Evolutionary conservation across 2,113 vertebrate genomes (phyloP).

Genomic region (Dicaeum eximium): DNA sequence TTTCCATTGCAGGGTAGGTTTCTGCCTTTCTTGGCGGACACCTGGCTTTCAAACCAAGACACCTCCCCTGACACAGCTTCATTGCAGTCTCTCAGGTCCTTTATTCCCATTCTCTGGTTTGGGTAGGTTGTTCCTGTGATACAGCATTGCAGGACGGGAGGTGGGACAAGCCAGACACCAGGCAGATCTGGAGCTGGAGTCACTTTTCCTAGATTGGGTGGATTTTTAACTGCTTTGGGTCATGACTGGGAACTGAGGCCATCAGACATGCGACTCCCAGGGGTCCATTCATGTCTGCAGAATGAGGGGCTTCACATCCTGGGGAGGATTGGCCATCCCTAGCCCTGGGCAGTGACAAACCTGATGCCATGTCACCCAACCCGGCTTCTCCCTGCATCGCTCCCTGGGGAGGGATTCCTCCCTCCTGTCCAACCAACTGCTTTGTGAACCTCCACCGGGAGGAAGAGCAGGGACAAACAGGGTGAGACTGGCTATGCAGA

Average conservation of each 20-base stretch:
- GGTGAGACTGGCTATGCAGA: background rate
- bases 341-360: background rate
- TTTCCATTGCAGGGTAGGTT: background rate
- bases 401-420: background rate
- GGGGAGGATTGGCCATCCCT: background rate
- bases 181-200: background rate
- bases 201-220: background rate
- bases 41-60: background rate
- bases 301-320: background rate
- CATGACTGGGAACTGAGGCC: background rate
- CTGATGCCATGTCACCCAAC: background rate
- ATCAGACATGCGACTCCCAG: rapidly evolving
- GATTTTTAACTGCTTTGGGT: background rate
- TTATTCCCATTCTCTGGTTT: background rate
- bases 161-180: too few species aligned
- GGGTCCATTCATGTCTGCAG: background rate
- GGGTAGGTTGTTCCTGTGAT: background rate
- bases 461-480: background rate
- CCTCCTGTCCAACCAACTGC: background rate
- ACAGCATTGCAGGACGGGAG: background rate
- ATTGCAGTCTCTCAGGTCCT: background rate
- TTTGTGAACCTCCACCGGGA: background rate
- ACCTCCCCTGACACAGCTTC: background rate
- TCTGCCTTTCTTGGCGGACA: background rate
- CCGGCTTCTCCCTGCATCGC: rapidly evolving